A percentile compares a stretch with the other conserved stretches of the same genome.
phyloP scores from a whole-genome alignment of 2,797 vertebrate genomes.

The Cynopterus sphinx region DNA sequence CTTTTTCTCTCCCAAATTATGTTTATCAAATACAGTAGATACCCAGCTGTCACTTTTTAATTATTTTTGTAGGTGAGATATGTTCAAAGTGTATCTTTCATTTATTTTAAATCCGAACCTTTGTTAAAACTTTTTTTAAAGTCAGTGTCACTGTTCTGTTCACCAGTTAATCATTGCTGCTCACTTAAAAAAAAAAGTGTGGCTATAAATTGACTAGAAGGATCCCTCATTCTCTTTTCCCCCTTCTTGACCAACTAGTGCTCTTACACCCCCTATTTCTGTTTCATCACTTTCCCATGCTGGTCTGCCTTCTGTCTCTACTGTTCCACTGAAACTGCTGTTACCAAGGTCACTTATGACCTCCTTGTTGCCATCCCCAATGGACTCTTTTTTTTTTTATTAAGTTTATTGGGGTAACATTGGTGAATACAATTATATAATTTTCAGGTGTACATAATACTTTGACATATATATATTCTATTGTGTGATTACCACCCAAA shows the following conservation, averaged over 20 bases:
- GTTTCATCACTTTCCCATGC: neutral
- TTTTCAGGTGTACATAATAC: too few species aligned
- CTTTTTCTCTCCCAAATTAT: neutral
- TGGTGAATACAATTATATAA: too few species aligned
- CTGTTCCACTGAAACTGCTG: neutral
- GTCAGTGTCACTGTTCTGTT: neutral
- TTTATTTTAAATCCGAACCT: neutral
- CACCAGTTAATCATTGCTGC: neutral
- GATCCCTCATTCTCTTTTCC: neutral
- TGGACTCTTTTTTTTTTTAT: neutral
- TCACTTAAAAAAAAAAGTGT: neutral
- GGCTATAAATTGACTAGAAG: neutral
- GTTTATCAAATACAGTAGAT: neutral
- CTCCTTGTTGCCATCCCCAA: neutral
- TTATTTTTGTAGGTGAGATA: neutral
- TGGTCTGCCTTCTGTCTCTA: neutral
- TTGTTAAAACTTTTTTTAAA: neutral
- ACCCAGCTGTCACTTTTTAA: neutral
- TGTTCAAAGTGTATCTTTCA: neutral
- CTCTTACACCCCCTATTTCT: neutral
- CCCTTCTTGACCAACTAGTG: neutral
- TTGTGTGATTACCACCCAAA: too few species aligned
- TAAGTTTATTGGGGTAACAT: too few species aligned
- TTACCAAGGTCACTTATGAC: neutral
- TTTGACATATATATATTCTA: too few species aligned